Evolutionary conservation across 2,797 vertebrate genomes (phyloP).

Genomic region (Hoplostethus atlanticus): DNA sequence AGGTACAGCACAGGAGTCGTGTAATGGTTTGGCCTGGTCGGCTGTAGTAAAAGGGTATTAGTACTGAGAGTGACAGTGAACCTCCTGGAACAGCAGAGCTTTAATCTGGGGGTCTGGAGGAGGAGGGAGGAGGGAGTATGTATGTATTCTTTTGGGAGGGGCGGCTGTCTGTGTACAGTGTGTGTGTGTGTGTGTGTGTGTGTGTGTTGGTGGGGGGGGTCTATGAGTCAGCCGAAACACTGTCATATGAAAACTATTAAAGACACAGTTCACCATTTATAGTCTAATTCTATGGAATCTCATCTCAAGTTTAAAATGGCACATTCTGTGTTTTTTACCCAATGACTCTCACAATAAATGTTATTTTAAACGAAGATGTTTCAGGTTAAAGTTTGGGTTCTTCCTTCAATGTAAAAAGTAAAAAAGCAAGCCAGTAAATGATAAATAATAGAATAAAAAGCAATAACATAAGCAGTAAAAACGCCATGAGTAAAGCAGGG

Average conservation of each 20-base stretch:
- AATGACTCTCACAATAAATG: too few species aligned
- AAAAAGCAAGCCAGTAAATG: too few species aligned
- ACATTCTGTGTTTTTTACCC: too few species aligned
- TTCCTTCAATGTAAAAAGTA: too few species aligned
- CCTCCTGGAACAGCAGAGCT: slow-evolving; percentile 52
- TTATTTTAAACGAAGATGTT: too few species aligned
- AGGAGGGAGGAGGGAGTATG: slow-evolving; percentile 21
- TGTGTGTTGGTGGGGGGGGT: slow-evolving; percentile 49
- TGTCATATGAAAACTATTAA: neutral
- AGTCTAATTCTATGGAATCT: neutral
- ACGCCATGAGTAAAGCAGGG: too few species aligned
- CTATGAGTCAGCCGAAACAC: neutral
- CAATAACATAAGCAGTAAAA: too few species aligned
- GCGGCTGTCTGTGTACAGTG: neutral
- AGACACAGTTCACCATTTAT: neutral
- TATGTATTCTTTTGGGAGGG: neutral
- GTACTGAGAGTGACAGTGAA: slow-evolving; percentile 65
- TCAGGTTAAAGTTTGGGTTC: too few species aligned
- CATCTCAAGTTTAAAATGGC: too few species aligned
- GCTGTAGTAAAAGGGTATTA: slow-evolving; percentile 66
- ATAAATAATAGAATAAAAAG: too few species aligned
- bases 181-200: slow-evolving; percentile 60
- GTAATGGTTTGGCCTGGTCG: slow-evolving; percentile 65
- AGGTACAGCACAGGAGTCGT: too few species aligned
- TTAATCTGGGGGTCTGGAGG: slow-evolving; percentile 60